Evolutionary conservation across 2,888 invertebrate genomes (phyloP).

Genomic region (Gymnoscelis rufifasciata): DNA sequence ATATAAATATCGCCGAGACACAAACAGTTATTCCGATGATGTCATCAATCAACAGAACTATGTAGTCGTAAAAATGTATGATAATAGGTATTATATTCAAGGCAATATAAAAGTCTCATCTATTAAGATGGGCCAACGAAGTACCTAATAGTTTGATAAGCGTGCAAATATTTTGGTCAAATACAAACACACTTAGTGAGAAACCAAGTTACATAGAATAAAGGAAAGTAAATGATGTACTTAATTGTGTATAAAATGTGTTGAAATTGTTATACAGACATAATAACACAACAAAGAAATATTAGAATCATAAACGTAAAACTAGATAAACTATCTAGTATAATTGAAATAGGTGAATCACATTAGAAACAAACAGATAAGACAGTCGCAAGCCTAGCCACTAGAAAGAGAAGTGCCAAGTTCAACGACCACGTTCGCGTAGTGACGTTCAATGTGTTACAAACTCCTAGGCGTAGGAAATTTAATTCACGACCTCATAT

Average conservation of each 20-base stretch:
- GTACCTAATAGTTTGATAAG: too few relatives aligned
- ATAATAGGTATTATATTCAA: too few relatives aligned
- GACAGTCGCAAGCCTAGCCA: conserved; percentile 28
- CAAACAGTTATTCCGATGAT: conserved; percentile 2
- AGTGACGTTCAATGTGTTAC: not conserved
- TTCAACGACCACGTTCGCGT: conserved; percentile 36
- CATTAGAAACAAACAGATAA: conserved; percentile 7
- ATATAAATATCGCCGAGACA: not conserved
- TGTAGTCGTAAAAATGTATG: too few relatives aligned
- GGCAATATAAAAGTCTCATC: too few relatives aligned
- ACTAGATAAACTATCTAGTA: too few relatives aligned
- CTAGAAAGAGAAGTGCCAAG: conserved; percentile 30
- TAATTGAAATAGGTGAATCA: not conserved
- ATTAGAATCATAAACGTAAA: not conserved
- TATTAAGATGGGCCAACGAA: too few relatives aligned
- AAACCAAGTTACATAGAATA: too few relatives aligned
- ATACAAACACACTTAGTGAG: too few relatives aligned
- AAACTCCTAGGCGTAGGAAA: conserved; percentile 1
- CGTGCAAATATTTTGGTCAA: too few relatives aligned
- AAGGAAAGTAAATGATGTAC: too few relatives aligned
- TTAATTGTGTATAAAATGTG: too few relatives aligned
- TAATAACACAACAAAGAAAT: not conserved
- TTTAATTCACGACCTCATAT: conserved; percentile 20
- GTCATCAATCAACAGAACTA: conserved; percentile 3
- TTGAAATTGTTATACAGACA: too few relatives aligned